Percentiles rank a stretch among this genome's conserved stretches.
These are phyloP conservation scores for Rousettus madagascariensis DNA, from an alignment of 2,797 vertebrate species.

Conservation along the genomic window DNA sequence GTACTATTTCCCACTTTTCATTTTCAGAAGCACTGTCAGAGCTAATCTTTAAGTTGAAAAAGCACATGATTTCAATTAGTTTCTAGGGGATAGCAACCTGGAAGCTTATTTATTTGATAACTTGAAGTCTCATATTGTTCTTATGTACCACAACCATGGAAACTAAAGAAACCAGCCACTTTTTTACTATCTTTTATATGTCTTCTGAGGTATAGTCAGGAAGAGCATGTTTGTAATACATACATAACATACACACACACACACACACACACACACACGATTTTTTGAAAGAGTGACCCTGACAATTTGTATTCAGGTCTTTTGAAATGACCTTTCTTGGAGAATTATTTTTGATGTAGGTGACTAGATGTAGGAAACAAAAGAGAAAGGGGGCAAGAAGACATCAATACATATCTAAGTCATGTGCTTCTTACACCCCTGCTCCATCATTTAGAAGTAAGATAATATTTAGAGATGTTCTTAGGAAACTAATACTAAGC, in stretches of 20 bases:
- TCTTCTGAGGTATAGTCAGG: neutral
- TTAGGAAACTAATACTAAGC: neutral
- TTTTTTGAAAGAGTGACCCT: neutral
- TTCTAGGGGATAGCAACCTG: conserved; percentile 19
- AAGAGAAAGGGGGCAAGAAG: neutral
- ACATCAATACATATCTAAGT: neutral
- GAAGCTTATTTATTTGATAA: conserved; percentile 12
- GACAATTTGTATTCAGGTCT: neutral
- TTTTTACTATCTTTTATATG: neutral
- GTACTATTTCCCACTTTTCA: neutral
- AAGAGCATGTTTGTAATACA: neutral
- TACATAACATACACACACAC: neutral
- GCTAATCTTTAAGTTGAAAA: conserved; percentile 6
- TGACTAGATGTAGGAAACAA: neutral
- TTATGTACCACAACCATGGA: neutral
- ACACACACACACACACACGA: neutral
- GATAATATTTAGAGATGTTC: neutral
- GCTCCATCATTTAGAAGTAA: neutral
- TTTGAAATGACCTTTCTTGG: neutral
- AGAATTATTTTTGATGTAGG: neutral
- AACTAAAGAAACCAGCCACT: neutral
- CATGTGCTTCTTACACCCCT: neutral
- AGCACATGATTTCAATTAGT: conserved; percentile 50
- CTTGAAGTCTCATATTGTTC: conserved; percentile 10
- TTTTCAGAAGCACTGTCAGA: conserved; percentile 41